Conservation (phyloP, 2,113 vertebrate genomes). For the Tinamus guttatus region DNA sequence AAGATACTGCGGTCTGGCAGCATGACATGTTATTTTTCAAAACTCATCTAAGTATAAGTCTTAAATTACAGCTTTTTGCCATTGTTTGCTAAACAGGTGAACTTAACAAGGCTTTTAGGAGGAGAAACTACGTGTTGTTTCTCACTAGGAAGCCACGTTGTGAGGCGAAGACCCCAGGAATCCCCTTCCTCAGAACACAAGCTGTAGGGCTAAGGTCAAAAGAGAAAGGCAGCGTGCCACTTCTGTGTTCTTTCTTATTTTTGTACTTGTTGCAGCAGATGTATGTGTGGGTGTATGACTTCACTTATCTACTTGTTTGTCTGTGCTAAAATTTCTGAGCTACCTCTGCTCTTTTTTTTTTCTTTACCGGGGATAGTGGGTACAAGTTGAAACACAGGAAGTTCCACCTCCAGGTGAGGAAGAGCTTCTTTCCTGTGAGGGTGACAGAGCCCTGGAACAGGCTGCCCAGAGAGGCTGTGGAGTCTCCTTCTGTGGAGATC, state of each 20-base stretch:
- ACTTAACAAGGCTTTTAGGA: neutral
- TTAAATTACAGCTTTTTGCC: neutral
- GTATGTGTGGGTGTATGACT: neutral
- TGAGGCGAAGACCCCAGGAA: neutral
- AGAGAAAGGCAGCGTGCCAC: neutral
- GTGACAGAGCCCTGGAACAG: no score
- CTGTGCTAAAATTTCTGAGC: neutral
- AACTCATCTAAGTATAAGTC: rapidly evolving
- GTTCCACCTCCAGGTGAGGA: no score
- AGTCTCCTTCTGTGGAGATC: no score
- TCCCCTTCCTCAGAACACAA: neutral
- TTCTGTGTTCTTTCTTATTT: neutral
- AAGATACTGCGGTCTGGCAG: neutral
- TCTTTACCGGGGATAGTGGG: no score
- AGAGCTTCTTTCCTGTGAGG: no score
- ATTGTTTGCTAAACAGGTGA: neutral
- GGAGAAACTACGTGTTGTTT: neutral
- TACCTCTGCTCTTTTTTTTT: neutral
- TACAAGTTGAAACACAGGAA: no score
- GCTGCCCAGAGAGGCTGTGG: no score
- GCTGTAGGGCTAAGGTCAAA: neutral
- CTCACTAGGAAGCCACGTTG: rapidly evolving
- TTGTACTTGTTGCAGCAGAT: neutral
- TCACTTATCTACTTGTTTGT: neutral
- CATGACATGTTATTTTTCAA: neutral